Evolutionary conservation across 2,888 invertebrate species (phyloP).

Genomic region (Galerucella nymphaeae): DNA sequence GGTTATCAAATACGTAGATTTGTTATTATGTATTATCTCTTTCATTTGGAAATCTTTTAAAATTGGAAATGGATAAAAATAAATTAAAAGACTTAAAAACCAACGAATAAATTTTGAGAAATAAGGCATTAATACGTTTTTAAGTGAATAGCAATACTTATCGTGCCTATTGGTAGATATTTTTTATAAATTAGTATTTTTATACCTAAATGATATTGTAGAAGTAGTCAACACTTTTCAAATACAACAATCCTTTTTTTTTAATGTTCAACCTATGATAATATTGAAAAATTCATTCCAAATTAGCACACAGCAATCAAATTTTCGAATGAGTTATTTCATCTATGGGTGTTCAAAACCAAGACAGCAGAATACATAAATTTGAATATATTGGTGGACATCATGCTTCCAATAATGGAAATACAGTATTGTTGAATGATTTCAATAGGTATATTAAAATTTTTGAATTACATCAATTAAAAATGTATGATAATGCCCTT

Average conservation of each 20-base stretch:
- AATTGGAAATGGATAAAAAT: not conserved
- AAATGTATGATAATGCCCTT: conserved; percentile 16
- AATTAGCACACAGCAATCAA: too few relatives aligned
- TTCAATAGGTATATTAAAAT: not conserved
- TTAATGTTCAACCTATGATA: too few relatives aligned
- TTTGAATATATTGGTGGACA: too few relatives aligned
- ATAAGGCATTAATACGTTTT: conserved; percentile 22
- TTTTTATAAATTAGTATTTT: not conserved
- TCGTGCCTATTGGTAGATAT: not conserved
- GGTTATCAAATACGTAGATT: too few relatives aligned
- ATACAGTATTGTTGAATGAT: not conserved
- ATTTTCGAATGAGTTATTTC: too few relatives aligned
- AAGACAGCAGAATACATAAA: too few relatives aligned
- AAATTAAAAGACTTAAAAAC: conserved; percentile 20
- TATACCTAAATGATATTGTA: not conserved
- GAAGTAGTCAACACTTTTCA: not conserved
- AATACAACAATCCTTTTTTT: too few relatives aligned
- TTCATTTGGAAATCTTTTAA: conserved; percentile 10
- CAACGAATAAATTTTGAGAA: conserved; percentile 22
- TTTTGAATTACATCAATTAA: not conserved
- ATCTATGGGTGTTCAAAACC: too few relatives aligned
- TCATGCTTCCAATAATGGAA: too few relatives aligned
- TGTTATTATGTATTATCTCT: not conserved
- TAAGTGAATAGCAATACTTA: conserved; percentile 1
- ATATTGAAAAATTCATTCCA: too few relatives aligned